phyloP scores from a whole-genome alignment of 1,140 invertebrate genomes.

The Argopecten irradians region DNA sequence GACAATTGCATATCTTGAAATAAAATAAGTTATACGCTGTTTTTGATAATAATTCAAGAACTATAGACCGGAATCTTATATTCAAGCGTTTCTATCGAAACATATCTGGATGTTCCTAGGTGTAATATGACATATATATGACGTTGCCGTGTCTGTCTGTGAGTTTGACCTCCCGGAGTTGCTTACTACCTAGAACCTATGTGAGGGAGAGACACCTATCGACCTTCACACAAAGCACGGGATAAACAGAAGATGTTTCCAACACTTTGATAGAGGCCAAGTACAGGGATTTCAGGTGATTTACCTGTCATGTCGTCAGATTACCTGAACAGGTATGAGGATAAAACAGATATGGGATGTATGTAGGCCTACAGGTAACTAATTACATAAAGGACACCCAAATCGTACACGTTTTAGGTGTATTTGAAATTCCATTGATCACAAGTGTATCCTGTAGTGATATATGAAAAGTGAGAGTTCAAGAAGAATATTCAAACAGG shows the following conservation, averaged over 20 bases:
- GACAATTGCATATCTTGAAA: too few relatives aligned
- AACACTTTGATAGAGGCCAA: constrained; percentile 4
- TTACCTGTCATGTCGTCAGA: not conserved
- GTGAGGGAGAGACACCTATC: not conserved
- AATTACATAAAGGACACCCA: not conserved
- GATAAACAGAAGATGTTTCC: not conserved
- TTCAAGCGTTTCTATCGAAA: not conserved
- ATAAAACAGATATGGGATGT: not conserved
- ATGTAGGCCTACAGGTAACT: not conserved
- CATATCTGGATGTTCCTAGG: not conserved
- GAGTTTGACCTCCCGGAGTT: not conserved
- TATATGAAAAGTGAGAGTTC: not conserved
- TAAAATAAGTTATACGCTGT: too few relatives aligned
- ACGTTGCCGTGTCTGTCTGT: not conserved
- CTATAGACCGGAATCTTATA: too few relatives aligned
- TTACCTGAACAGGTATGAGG: not conserved
- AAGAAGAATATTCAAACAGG: not conserved
- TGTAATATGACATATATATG: not conserved
- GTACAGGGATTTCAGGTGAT: not conserved
- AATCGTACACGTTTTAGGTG: not conserved
- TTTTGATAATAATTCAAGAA: too few relatives aligned
- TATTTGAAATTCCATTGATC: not conserved
- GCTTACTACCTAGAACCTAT: not conserved
- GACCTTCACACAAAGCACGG: not conserved
- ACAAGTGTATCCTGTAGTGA: not conserved